Conservation (phyloP, 2,113 vertebrate species). For the Oncorhynchus gorbuscha region DNA sequence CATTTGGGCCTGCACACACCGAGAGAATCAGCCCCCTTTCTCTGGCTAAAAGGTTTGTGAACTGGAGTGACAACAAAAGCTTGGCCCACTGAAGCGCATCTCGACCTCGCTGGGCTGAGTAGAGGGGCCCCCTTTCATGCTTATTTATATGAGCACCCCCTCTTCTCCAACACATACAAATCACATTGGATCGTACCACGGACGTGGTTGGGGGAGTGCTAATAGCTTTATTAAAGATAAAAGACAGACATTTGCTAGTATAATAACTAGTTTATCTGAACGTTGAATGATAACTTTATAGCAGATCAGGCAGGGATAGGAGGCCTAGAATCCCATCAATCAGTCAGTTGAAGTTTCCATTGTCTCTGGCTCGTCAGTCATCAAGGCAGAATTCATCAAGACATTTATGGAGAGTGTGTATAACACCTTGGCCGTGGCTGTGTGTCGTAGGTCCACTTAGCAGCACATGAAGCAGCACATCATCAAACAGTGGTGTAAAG, state of each 20-base stretch:
- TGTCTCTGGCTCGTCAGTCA: no score
- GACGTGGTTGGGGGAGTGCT: constrained; percentile 19
- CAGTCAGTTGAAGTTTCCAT: no score
- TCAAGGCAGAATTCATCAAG: neutral
- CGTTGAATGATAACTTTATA: neutral
- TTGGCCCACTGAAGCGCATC: constrained; percentile 68
- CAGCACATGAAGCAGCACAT: neutral
- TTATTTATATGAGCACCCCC: constrained; percentile 73
- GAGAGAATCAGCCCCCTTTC: constrained; percentile 57
- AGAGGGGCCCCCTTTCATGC: constrained; percentile 73
- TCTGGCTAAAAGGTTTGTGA: constrained; percentile 58
- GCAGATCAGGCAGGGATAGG: no score
- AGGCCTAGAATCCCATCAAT: no score
- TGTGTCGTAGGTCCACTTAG: neutral
- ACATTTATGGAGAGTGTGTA: neutral
- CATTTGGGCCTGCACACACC: constrained; percentile 64
- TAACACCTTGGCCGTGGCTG: neutral
- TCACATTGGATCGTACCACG: constrained; percentile 68
- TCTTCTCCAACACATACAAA: constrained; percentile 76
- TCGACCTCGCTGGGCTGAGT: constrained; percentile 59
- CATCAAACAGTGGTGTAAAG: neutral
- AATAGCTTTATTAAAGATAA: no score
- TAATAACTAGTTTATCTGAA: neutral
- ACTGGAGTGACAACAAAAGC: constrained; percentile 64
- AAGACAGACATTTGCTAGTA: no score